Percentiles rank a stretch among this genome's conserved stretches.
Evolutionary conservation across 1,140 invertebrate genomes (phyloP).

Genomic region (Frieseomelitta varia): DNA sequence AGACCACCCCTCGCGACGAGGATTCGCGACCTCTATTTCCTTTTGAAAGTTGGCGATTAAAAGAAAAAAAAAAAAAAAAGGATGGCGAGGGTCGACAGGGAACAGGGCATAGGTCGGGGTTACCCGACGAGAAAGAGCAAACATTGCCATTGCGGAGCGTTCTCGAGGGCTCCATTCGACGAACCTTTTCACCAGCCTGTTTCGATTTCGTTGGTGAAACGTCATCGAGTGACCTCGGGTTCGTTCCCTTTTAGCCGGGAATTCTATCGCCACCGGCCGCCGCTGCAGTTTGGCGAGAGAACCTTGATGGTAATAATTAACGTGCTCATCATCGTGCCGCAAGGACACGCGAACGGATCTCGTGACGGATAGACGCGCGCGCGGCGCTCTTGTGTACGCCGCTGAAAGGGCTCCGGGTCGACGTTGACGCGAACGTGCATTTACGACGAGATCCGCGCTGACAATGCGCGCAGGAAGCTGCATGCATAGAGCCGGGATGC

Average conservation of each 20-base stretch:
- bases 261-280: constrained; percentile 33
- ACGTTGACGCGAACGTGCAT: constrained; percentile 19
- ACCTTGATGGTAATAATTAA: constrained; percentile 69
- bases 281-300: constrained; percentile 14
- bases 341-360: constrained; percentile 66
- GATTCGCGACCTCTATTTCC: not conserved
- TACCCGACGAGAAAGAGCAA: constrained; percentile 18
- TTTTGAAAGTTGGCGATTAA: not conserved
- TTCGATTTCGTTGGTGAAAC: constrained; percentile 24
- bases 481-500: not conserved
- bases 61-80: not conserved
- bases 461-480: constrained; percentile 18
- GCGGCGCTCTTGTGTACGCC: constrained; percentile 6
- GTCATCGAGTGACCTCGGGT: constrained; percentile 57
- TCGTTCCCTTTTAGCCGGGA: constrained; percentile 47
- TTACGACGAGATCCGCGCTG: constrained; percentile 19
- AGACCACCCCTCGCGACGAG: too few relatives aligned
- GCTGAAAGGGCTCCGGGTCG: constrained; percentile 60
- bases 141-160: not conserved
- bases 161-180: not conserved
- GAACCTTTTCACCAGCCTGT: constrained; percentile 28
- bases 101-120: not conserved
- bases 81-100: too few relatives aligned
- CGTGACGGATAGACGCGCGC: constrained; percentile 47
- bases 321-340: constrained; percentile 62